phyloP scores from a whole-genome alignment of 2,888 invertebrate species.

The Chrysotoxum bicinctum region DNA sequence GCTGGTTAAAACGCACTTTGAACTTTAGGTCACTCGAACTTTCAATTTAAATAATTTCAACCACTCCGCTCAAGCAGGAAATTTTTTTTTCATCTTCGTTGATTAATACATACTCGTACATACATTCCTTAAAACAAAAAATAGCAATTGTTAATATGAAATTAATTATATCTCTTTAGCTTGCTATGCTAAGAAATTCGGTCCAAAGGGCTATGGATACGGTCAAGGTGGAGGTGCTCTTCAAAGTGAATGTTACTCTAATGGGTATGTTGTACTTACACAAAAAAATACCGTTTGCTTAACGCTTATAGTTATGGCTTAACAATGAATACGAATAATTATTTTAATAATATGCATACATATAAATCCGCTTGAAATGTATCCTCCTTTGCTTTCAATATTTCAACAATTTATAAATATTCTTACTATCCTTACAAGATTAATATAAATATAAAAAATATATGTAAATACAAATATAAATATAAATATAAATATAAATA shows the following conservation, averaged over 20 bases:
- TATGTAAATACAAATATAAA: no score
- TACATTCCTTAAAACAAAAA: neutral
- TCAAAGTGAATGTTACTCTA: slow-evolving; percentile 93
- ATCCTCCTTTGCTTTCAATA: neutral
- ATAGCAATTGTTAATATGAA: neutral
- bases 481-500: no score
- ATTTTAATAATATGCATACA: neutral
- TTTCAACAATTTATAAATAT: neutral
- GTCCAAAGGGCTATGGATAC: slow-evolving; percentile 98
- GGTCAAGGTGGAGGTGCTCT: slow-evolving; percentile 97
- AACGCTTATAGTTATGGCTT: neutral
- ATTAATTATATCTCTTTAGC: slow-evolving; percentile 82
- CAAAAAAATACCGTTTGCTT: neutral
- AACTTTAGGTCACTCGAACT: no score
- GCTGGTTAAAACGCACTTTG: no score
- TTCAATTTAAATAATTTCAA: no score
- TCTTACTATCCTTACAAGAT: neutral
- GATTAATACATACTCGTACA: neutral
- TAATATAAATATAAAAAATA: no score
- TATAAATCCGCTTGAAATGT: neutral
- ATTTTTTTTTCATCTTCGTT: no score
- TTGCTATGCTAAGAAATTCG: slow-evolving; percentile 98
- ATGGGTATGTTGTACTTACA: slow-evolving; percentile 83
- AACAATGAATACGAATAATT: neutral
- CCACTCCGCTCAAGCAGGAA: no score